Base-by-base conservation (phyloP, 2,888 invertebrate genomes). In the Sceliomorpha sp. region DNA sequence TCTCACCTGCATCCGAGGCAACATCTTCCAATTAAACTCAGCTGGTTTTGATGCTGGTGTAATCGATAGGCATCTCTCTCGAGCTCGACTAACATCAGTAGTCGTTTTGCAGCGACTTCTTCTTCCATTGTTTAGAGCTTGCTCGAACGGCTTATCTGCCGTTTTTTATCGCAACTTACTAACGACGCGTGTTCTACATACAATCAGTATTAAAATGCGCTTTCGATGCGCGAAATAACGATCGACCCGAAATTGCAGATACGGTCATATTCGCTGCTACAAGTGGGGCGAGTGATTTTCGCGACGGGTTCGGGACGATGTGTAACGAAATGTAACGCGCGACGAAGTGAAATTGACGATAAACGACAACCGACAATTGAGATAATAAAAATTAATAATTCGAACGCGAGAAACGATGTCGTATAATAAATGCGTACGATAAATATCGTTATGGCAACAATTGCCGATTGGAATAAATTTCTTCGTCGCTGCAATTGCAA, bases 21-120 rank as follows among this genome's bases (percentile, higher is more conserved):
- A 64, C 56, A 64, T 50, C 64, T 64, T 34, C 56, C 64, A 64
- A 56, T 64, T 64, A 64, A 56, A 56, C 56, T 48, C 44, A 39
- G 55, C 55, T 50, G 56, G 55, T 63, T 62, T 62, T 62, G 62
- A 53, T 56, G 44, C 48, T 50, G 55, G 45, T 48, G 48, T 48
- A 56, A 63, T 63, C 56, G 63, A 56, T 56, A 55, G 48, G 42
- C 39, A 63, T 63, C 63, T 55, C 45, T 40, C 10, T 47, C 47
- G 36, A 45, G 36, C 39, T 9, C 42, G 31, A 10, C 53, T 34
- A 48, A 63, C 63, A 63, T 63, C 47, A 42, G 63, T 63, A 63
- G 63, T 55, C 55, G 42, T 63, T 56, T 63, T 42, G 55, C 50
- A 34, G 42, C 31, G 40, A 36, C 55, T 42, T 36, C 31, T 42